Evolutionary conservation across 2,113 vertebrate genomes (phyloP), one percentile per base, ranked within the genome.

Genomic region (Colossoma macropomum): DNA sequence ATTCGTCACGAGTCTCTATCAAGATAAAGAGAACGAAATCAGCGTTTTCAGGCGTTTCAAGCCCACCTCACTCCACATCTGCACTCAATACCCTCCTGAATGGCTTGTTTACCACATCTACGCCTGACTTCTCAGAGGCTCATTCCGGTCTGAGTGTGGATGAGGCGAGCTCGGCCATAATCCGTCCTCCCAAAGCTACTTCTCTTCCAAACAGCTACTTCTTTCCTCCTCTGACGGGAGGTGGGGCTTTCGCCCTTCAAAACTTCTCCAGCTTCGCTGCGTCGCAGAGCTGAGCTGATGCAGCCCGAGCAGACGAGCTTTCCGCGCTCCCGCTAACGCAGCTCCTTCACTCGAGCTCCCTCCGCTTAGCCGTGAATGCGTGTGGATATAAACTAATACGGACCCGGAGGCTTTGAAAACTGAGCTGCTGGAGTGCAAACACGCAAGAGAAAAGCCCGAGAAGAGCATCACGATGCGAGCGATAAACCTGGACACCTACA

Each of bases 401-500:
- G 34, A 72, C 63, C 27, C 45, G 16, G 34, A 34, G 17, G 4
- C 56, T 74, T n/a, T 19, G 52, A 17, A 34, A 2, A 80, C 25
- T 25, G 50, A 15, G 1, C 50, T 15, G 17, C 50, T 52, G 15
- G 50, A 45, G 41, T 9, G 9, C 41, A 9, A 19, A 41, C 70
- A 21, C 68, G 32, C 17, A 32, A 15, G 13, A n/a, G 2, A 21
- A 15, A 1, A 21, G 0, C 54, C 1, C 3, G 17, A 48, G 15
- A 6, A 41, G 6, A 60, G 81, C 89, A 90, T 85, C 88, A 94
- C 85, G 88, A 93, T 89, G 92, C 86, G 73, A 81, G 85, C 91
- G 84, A 90, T 94, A 83, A 94, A 95, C 91, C 91, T 96, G 91
- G 95, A 95, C 89, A 94, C 94, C 89, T 95, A 95, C 92, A 92